Percentiles rank a stretch among this genome's conserved stretches.
These are phyloP conservation scores for Orthosia cruda DNA, from an alignment of 2,888 invertebrate species.

Conservation along the genomic window DNA sequence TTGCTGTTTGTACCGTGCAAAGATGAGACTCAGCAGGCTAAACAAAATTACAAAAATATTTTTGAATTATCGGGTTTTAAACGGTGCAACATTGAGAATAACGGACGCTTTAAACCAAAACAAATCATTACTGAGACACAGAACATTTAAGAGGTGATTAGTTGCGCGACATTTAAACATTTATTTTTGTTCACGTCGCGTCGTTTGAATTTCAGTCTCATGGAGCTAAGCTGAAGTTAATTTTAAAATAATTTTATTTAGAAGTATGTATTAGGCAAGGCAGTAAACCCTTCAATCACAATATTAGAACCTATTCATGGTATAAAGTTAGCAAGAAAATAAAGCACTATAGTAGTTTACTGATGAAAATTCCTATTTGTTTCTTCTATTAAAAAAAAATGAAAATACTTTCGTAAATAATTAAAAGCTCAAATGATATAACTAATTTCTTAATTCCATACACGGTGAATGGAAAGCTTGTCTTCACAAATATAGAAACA, in stretches of 20 bases:
- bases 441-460: background rate
- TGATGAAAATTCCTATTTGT: background rate
- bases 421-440: background rate
- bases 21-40: background rate
- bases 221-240: background rate
- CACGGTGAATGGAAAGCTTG: background rate
- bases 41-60: background rate
- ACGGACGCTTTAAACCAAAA: conserved; percentile 33
- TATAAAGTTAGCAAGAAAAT: conserved; percentile 8
- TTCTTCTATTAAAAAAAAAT: background rate
- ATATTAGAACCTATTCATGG: background rate
- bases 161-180: conserved; percentile 40
- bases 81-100: conserved; percentile 33
- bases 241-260: conserved; percentile 1
- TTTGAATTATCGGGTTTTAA: conserved; percentile 8
- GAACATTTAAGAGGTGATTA: conserved; percentile 41
- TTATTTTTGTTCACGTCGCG: conserved; percentile 22
- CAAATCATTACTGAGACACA: conserved; percentile 40
- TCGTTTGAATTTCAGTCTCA: conserved; percentile 19
- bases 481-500: background rate
- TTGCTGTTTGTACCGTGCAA: background rate
- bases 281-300: background rate
- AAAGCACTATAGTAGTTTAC: background rate
- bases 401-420: background rate
- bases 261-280: background rate